Base-by-base conservation (phyloP, 2,888 invertebrate genomes). In the Eupsilia transversa region DNA sequence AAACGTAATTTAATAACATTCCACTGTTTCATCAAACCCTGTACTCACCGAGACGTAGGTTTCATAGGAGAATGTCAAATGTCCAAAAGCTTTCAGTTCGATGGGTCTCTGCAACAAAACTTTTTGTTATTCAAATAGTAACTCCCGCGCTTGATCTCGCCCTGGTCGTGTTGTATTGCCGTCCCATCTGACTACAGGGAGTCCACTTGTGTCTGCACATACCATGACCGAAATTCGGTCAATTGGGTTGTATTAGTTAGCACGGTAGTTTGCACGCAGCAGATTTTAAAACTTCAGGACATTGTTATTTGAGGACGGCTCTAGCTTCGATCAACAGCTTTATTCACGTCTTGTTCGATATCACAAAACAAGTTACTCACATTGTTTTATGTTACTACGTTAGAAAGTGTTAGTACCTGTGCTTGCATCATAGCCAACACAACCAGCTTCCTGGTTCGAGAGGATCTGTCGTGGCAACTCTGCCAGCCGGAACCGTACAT, bases 401-500 rank as follows among this genome's bases (percentile, higher is more conserved):
- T 9, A 23, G 49, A 46, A 20, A 46, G 23, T 49, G 49, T 23
- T 46, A 23, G 10, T 57, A 90, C 90, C 89, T 90, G 90, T 27
- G 89, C 87, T 61, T 84, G 86, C 41, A 73, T 64, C 81, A 90
- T 89, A 9, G 90, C 85, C 14, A 83, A 68, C 17, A 82, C 70
- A 5, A 89, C 63, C 33, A 90, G 63, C 1, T 83, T 85, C 35
- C 86, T 83, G 41, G 89, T 59, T 1, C 84, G 74, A 17, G 41
- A 41, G 2, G 79, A 68, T 1, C 73, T 64, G 0, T 79, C 65
- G 4, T 69, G 78, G 59, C 89, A 90, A 74, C 86, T 79, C 12
- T 90, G 83, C 90, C 90, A 91, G 3, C 89, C 90, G 0, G 88
- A 89, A 1, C 61, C 70, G 63, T 89, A 91, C 80, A 91, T 89